Percentiles rank a stretch among this genome's conserved stretches.
Evolutionary conservation across 2,888 invertebrate species (phyloP).

Genomic region (Drosophila silvestris): DNA sequence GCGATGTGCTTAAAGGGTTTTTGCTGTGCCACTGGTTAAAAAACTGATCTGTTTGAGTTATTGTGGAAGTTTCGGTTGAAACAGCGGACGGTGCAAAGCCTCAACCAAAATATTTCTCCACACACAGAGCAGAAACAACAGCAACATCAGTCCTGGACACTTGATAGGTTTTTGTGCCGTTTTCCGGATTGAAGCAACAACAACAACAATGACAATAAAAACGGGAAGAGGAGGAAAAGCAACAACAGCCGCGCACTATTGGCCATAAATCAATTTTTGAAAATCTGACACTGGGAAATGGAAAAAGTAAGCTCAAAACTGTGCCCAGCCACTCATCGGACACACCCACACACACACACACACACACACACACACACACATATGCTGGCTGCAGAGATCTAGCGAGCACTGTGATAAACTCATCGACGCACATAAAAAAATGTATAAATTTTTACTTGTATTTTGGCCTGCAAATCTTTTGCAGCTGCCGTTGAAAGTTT

Average conservation of each 20-base stretch:
- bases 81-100: conserved; percentile 49
- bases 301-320: conserved; percentile 81
- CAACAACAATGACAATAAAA: neutral
- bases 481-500: conserved; percentile 79
- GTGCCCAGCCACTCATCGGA: conserved; percentile 13
- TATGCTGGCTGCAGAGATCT: conserved; percentile 21
- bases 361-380: conserved; percentile 1
- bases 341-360: conserved; percentile 3
- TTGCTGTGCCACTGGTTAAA: conserved; percentile 41
- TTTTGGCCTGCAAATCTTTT: conserved; percentile 64
- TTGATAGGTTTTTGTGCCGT: conserved; percentile 75
- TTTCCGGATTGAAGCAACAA: conserved; percentile 40
- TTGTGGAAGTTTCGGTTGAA: conserved; percentile 58
- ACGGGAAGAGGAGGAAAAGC: neutral
- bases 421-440: conserved; percentile 63
- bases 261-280: conserved; percentile 78
- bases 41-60: conserved; percentile 71
- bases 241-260: conserved; percentile 56
- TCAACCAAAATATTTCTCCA: conserved; percentile 60
- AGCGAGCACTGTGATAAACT: conserved; percentile 38
- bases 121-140: conserved; percentile 43
- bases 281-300: conserved; percentile 78
- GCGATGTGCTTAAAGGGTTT: conserved; percentile 10
- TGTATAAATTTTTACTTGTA: conserved; percentile 63
- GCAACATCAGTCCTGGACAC: conserved; percentile 47